Evolutionary conservation across 1,140 invertebrate genomes (phyloP), one percentile per base, ranked within the genome.

Genomic region (Neelides sp.): DNA sequence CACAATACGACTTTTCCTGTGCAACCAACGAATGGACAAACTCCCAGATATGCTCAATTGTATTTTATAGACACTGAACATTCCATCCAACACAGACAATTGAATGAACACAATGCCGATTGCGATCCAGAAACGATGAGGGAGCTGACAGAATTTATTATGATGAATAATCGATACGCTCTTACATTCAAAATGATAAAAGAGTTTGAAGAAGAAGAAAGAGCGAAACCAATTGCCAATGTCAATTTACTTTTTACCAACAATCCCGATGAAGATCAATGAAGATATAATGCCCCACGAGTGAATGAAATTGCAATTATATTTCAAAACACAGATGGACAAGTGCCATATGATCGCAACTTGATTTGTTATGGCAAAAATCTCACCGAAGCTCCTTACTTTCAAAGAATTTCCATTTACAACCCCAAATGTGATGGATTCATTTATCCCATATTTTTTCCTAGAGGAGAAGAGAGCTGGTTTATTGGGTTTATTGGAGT

Each of bases 11-110:
- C n/a, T n/a, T n/a, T 39, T 52, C 8, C 61, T 10, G 23, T 44
- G 19, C 15, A 44, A 52, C 22, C 26, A 40, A 2, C 12, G 17
- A 19, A 20, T 45, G 32, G 50, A 2, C 10, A 10, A 48, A 10
- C 36, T 12, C 7, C 43, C 54, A 43, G 57, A 50, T 53, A 24
- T 50, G 4, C 62, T 57, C 22, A 55, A 59, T 13, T 66, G 48
- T 52, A 64, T 57, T 43, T 34, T 43, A 12, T 48, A 35, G 15
- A 48, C 19, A 30, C 15, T 5, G 10, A 5, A 50, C 34, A 34
- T 22, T 15, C 34, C 52, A 58, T 17, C 20, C 3, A 8, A 1
- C 26, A 47, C 19, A 17, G 26, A 54, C 8, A 8, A 12, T 12
- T 8, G 8, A 10, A 12, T 8, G 8, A 10, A 12, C 10, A 10